phyloP scores from a whole-genome alignment of 1,140 invertebrate genomes.

The Zaprionus inermis region DNA sequence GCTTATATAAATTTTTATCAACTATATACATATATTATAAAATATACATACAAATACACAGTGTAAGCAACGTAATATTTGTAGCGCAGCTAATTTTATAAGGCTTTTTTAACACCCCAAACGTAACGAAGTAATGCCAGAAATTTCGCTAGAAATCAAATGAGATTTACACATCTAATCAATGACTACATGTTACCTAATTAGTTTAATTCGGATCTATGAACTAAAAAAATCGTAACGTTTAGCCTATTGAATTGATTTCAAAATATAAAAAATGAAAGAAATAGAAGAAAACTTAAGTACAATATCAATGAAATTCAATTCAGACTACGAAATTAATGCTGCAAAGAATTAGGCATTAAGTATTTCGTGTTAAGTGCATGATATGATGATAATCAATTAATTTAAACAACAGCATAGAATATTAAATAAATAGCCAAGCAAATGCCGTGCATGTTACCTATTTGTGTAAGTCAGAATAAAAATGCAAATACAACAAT shows the following conservation, averaged over 20 bases:
- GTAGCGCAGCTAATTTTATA: slow-evolving; percentile 60
- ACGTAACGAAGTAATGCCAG: slow-evolving; percentile 36
- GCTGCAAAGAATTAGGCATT: slow-evolving; percentile 41
- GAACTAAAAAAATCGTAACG: slow-evolving; percentile 10
- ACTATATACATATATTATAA: slow-evolving; percentile 27
- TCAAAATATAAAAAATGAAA: slow-evolving; percentile 16
- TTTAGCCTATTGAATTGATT: slow-evolving; percentile 50
- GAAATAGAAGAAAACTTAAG: slow-evolving; percentile 25
- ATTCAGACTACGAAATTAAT: slow-evolving; percentile 43
- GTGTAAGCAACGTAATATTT: slow-evolving; percentile 51
- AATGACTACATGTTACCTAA: slow-evolving; percentile 77
- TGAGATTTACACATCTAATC: slow-evolving; percentile 60
- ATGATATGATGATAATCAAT: slow-evolving; percentile 55
- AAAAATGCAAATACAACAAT: slow-evolving; percentile 47
- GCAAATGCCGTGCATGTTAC: slow-evolving; percentile 70
- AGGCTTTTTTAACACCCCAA: slow-evolving; percentile 57
- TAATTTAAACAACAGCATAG: slow-evolving; percentile 28
- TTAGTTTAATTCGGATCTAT: slow-evolving; percentile 56
- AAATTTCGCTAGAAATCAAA: slow-evolving; percentile 38
- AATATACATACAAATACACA: slow-evolving; percentile 38
- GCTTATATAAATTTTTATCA: slow-evolving; percentile 20
- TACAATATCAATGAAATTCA: slow-evolving; percentile 47
- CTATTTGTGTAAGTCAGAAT: slow-evolving; percentile 77
- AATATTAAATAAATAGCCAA: slow-evolving; percentile 57
- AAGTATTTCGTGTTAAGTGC: slow-evolving; percentile 16